Percentiles rank a stretch among this genome's conserved stretches.
These are phyloP conservation scores for Spongia lamella DNA, from an alignment of 37 sponge, comb jelly and placozoan species.

Conservation along the genomic window DNA sequence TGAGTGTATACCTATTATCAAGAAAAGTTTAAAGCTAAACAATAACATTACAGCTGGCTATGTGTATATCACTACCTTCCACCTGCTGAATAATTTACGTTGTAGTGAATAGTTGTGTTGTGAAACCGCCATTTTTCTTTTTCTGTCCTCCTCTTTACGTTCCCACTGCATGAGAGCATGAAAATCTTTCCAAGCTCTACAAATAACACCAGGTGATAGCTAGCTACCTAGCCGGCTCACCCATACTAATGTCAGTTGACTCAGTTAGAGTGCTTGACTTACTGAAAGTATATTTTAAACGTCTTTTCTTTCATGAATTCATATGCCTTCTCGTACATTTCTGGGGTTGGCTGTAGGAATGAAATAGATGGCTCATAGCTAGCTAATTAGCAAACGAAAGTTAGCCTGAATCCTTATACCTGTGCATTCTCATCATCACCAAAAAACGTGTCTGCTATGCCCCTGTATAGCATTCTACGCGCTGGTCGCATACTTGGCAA, in stretches of 20 bases:
- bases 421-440: slow-evolving; percentile 24
- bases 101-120: slow-evolving; percentile 51
- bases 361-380: not conserved
- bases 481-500: slow-evolving; percentile 17
- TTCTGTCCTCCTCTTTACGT: not conserved
- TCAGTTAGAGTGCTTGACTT: not conserved
- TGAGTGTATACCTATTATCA: not conserved
- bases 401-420: slow-evolving; percentile 2
- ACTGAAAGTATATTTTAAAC: slow-evolving; percentile 35
- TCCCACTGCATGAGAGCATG: slow-evolving; percentile 35
- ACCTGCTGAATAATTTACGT: not conserved
- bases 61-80: slow-evolving; percentile 18
- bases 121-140: slow-evolving; percentile 15
- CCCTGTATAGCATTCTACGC: not conserved
- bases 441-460: slow-evolving; percentile 15
- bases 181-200: slow-evolving; percentile 67
- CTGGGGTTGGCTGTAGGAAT: slow-evolving; percentile 28
- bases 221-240: no score
- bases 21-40: no score
- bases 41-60: not conserved
- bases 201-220: not conserved
- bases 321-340: slow-evolving; percentile 59
- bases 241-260: no score
- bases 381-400: slow-evolving; percentile 28
- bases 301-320: slow-evolving; percentile 25